phyloP scores from a whole-genome alignment of 2,888 invertebrate species.

The Empis stercorea region DNA sequence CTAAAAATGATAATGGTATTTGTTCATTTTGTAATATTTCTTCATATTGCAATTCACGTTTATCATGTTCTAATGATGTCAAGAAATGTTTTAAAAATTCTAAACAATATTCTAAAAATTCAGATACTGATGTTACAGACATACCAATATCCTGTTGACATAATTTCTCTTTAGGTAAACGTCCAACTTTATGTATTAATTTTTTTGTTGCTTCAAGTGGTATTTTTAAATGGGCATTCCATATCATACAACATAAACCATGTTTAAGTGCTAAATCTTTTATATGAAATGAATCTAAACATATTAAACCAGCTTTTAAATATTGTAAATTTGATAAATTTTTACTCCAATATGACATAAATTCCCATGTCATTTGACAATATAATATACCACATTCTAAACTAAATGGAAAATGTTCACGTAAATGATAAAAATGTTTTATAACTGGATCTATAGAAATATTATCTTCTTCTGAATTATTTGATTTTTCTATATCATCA shows the following conservation, averaged over 20 bases:
- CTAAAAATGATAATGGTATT: conserved; percentile 53
- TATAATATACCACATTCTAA: conserved; percentile 64
- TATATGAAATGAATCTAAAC: conserved; percentile 39
- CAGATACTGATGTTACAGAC: conserved; percentile 46
- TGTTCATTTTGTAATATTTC: conserved; percentile 30
- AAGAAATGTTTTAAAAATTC: conserved; percentile 27
- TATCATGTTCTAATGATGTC: conserved; percentile 25
- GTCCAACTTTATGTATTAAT: conserved; percentile 68
- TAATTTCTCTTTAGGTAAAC: conserved; percentile 71
- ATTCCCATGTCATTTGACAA: conserved; percentile 86
- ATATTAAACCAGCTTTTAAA: conserved; percentile 57
- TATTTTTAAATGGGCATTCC: conserved; percentile 79
- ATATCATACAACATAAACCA: conserved; percentile 74
- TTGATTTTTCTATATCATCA: neutral
- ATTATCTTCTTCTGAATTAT: conserved; percentile 9
- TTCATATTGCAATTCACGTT: conserved; percentile 30
- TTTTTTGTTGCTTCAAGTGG: conserved; percentile 62
- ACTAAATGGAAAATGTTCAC: conserved; percentile 75
- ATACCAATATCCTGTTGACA: conserved; percentile 66
- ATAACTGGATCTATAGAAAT: conserved; percentile 36
- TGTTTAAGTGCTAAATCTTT: conserved; percentile 41
- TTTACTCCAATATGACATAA: conserved; percentile 75
- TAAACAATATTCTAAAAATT: conserved; percentile 47
- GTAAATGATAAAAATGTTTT: conserved; percentile 49
- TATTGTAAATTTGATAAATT: conserved; percentile 50